Conservation (phyloP, 2,113 vertebrate species). For the Odocoileus hemionus region DNA sequence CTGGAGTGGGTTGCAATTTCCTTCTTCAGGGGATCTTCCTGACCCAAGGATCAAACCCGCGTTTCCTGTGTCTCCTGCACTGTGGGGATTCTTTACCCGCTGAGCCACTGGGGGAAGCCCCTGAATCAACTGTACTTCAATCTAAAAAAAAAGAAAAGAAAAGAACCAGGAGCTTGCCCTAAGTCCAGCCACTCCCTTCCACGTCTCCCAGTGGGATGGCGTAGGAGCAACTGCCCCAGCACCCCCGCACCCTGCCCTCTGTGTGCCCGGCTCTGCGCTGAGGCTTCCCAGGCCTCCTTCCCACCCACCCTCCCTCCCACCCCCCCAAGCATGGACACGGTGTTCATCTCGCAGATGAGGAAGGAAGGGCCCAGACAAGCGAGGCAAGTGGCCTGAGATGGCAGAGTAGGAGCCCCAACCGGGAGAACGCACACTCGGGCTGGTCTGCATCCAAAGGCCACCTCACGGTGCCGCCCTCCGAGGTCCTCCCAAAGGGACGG, state of each 20-base stretch:
- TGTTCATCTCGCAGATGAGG: neutral
- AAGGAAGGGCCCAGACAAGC: neutral
- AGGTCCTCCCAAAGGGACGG: neutral
- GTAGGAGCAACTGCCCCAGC: neutral
- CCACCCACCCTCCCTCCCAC: neutral
- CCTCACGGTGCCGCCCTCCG: neutral
- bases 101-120: neutral
- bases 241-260: fast-evolving
- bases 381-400: neutral
- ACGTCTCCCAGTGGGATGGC: fast-evolving
- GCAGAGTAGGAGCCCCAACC: fast-evolving
- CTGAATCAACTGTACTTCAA: neutral
- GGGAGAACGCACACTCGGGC: neutral
- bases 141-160: neutral
- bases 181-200: no score
- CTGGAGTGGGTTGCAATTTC: neutral
- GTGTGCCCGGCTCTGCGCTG: fast-evolving
- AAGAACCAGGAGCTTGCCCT: neutral
- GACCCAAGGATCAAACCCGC: fast-evolving
- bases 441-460: neutral
- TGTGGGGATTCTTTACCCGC: neutral
- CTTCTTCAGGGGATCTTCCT: neutral
- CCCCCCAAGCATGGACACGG: neutral
- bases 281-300: neutral
- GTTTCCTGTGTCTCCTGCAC: neutral